A percentile compares a stretch with the other conserved stretches of the same genome.
Evolutionary conservation across 1,140 invertebrate species (phyloP).

Genomic region (Zaprionus camerounensis): DNA sequence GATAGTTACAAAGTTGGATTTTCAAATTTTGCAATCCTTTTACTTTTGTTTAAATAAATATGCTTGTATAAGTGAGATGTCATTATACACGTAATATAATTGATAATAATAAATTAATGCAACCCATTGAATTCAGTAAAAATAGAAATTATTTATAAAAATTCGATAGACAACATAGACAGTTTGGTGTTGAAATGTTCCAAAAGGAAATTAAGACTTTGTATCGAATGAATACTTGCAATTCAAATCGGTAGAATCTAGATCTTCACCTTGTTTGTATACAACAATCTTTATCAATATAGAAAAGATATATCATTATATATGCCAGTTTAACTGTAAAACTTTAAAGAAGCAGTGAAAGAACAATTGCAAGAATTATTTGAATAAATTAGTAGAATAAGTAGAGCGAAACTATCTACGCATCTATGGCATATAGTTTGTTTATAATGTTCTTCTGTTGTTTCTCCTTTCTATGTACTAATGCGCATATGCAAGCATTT

Average conservation of each 20-base stretch:
- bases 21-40: conserved; percentile 35
- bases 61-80: conserved; percentile 44
- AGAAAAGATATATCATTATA: conserved; percentile 11
- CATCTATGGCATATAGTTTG: conserved; percentile 56
- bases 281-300: conserved; percentile 38
- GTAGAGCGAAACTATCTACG: conserved; percentile 59
- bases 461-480: conserved; percentile 30
- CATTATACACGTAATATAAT: conserved; percentile 51
- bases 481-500: conserved; percentile 66
- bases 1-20: conserved; percentile 45
- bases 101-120: conserved; percentile 73
- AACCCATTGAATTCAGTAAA: conserved; percentile 67
- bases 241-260: conserved; percentile 10
- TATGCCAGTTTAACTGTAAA: conserved; percentile 64
- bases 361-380: conserved; percentile 66
- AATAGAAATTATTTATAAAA: conserved; percentile 24
- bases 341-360: conserved; percentile 64
- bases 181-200: conserved; percentile 52
- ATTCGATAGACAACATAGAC: conserved; percentile 63
- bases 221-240: conserved; percentile 74
- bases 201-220: conserved; percentile 62
- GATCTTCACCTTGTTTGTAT: conserved; percentile 32
- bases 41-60: conserved; percentile 67
- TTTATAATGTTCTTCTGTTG: conserved; percentile 28
- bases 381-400: conserved; percentile 57